Conservation (phyloP, 2,888 invertebrate genomes). For the Meandrusa payeni region DNA sequence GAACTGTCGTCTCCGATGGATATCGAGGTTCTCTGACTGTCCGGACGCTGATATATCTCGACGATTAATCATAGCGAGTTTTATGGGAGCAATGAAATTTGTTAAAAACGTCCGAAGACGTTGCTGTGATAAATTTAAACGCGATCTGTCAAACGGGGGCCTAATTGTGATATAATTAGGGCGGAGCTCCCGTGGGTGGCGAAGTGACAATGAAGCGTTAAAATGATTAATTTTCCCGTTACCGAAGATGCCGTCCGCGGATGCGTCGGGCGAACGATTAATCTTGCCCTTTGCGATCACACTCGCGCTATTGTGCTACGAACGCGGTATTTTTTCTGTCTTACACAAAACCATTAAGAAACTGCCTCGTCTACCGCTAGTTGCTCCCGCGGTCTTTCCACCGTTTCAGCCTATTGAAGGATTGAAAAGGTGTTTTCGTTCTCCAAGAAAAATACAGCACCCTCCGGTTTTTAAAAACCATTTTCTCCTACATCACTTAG, state of each 20-base stretch:
- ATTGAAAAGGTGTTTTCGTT: slow-evolving; percentile 81
- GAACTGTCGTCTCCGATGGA: slow-evolving; percentile 47
- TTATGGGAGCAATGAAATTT: slow-evolving; percentile 58
- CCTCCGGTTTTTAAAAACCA: slow-evolving; percentile 66
- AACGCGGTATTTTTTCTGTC: slow-evolving; percentile 76
- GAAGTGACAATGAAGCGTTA: slow-evolving; percentile 74
- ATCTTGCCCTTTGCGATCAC: slow-evolving; percentile 72
- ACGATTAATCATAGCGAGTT: slow-evolving; percentile 63
- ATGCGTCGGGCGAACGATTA: slow-evolving; percentile 68
- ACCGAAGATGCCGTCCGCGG: slow-evolving; percentile 52
- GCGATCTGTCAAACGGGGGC: slow-evolving; percentile 70
- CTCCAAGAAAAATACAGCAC: slow-evolving; percentile 72
- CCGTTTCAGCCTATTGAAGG: slow-evolving; percentile 68
- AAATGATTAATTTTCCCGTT: slow-evolving; percentile 77
- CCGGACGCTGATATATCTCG: slow-evolving; percentile 26
- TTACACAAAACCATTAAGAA: slow-evolving; percentile 76
- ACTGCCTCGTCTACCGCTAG: slow-evolving; percentile 65
- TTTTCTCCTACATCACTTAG: slow-evolving; percentile 71
- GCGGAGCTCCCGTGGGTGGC: slow-evolving; percentile 64
- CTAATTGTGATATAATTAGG: slow-evolving; percentile 78
- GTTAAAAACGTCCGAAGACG: slow-evolving; percentile 38
- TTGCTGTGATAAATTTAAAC: slow-evolving; percentile 57
- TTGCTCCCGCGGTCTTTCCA: slow-evolving; percentile 62
- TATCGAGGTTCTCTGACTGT: slow-evolving; percentile 39
- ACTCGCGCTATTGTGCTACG: slow-evolving; percentile 59